Conservation (phyloP, 35 echinoderm and acorn worm genomes). For the Ophioderma brevispina region DNA sequence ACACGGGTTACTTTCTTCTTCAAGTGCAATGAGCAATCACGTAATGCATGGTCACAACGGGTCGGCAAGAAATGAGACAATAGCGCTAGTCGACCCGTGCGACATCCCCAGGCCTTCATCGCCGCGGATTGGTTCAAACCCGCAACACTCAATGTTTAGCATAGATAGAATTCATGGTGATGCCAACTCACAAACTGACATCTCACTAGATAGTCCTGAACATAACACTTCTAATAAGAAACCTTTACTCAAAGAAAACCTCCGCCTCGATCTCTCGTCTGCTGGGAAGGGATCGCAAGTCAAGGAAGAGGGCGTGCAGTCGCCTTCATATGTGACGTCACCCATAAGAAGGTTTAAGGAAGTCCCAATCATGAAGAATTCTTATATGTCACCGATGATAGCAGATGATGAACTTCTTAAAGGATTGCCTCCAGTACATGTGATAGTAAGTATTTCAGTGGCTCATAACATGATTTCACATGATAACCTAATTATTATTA, state of each 20-base stretch:
- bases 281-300: not conserved
- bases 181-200: not conserved
- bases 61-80: not conserved
- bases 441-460: too few species aligned
- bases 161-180: not conserved
- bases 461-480: too few species aligned
- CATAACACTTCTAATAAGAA: not conserved
- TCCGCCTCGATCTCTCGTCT: conserved; percentile 58
- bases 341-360: conserved; percentile 78
- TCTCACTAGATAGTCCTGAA: not conserved
- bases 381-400: conserved; percentile 86
- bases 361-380: conserved; percentile 90
- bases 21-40: not conserved
- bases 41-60: not conserved
- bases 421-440: conserved; percentile 87
- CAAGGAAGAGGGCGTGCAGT: conserved; percentile 33
- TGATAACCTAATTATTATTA: too few species aligned
- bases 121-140: not conserved
- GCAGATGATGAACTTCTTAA: conserved; percentile 83
- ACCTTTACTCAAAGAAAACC: conserved; percentile 26
- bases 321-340: conserved; percentile 67
- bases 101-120: not conserved
- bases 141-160: not conserved
- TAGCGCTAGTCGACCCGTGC: conserved; percentile 17
- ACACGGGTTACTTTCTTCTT: not conserved